A percentile compares a stretch with the other conserved stretches of the same genome.
These are phyloP conservation scores for Thinocorus orbignyianus DNA, from an alignment of 2,113 vertebrate species.

Conservation along the genomic window DNA sequence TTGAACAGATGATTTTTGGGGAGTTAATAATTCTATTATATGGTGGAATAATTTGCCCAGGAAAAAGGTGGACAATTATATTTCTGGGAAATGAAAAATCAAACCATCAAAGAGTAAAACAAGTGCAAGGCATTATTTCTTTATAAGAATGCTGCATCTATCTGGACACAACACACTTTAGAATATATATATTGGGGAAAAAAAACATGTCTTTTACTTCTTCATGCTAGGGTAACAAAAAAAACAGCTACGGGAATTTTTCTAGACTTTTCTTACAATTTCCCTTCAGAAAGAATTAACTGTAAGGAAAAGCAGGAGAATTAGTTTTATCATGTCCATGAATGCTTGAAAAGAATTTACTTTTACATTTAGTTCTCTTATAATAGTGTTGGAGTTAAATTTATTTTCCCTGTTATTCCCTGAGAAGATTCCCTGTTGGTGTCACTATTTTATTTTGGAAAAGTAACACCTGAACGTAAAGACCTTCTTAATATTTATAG, in stretches of 20 bases:
- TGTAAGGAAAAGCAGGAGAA: background rate
- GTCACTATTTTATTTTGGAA: background rate
- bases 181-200: background rate
- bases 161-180: background rate
- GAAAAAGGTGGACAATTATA: background rate
- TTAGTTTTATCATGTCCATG: background rate
- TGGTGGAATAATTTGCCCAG: background rate
- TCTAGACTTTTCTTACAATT: background rate
- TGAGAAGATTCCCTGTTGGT: background rate
- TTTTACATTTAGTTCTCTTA: background rate
- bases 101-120: background rate
- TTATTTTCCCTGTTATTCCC: background rate
- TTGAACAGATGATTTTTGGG: constrained; percentile 23
- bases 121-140: background rate
- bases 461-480: background rate
- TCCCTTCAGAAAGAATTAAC: background rate
- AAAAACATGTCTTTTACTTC: background rate
- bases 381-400: background rate
- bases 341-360: background rate
- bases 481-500: background rate
- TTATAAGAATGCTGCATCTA: background rate
- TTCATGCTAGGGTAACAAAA: background rate
- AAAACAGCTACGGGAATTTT: background rate
- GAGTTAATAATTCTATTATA: constrained; percentile 48
- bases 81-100: constrained; percentile 3